These are phyloP conservation scores for Ptychobarbus kaznakovi DNA, from an alignment of 2,797 vertebrate species.

Conservation along the genomic window DNA sequence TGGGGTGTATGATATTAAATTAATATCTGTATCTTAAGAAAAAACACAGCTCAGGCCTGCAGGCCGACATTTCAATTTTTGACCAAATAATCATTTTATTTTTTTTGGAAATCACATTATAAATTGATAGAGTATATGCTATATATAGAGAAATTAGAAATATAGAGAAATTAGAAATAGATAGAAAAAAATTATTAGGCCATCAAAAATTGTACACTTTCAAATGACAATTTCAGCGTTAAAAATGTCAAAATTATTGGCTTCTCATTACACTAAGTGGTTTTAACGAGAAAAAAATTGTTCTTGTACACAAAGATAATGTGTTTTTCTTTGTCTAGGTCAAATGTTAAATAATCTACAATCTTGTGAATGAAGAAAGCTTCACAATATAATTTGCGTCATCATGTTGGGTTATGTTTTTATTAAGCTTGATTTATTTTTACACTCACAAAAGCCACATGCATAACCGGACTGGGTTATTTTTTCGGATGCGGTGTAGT, in stretches of 20 bases:
- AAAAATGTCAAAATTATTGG: background rate
- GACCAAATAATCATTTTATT: background rate
- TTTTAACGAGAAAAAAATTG: background rate
- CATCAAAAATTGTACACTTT: background rate
- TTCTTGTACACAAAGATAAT: background rate
- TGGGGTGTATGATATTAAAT: constrained; percentile 15
- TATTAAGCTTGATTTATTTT: background rate
- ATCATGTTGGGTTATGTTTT: background rate
- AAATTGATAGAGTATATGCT: background rate
- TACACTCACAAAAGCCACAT: background rate
- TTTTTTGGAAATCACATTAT: background rate
- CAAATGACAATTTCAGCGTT: background rate
- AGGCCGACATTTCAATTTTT: background rate
- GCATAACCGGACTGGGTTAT: background rate
- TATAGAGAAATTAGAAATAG: background rate
- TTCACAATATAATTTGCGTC: background rate
- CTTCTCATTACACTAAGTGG: background rate
- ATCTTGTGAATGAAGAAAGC: background rate
- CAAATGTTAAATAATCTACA: background rate
- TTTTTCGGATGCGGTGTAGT: background rate
- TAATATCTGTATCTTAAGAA: constrained; percentile 6
- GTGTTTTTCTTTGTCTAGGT: background rate
- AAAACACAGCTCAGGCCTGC: background rate
- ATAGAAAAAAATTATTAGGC: background rate
- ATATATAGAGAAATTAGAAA: background rate